A percentile compares a stretch with the other conserved stretches of the same genome.
Evolutionary conservation across 2,888 invertebrate genomes (phyloP).

Genomic region (Pelosia muscerda): DNA sequence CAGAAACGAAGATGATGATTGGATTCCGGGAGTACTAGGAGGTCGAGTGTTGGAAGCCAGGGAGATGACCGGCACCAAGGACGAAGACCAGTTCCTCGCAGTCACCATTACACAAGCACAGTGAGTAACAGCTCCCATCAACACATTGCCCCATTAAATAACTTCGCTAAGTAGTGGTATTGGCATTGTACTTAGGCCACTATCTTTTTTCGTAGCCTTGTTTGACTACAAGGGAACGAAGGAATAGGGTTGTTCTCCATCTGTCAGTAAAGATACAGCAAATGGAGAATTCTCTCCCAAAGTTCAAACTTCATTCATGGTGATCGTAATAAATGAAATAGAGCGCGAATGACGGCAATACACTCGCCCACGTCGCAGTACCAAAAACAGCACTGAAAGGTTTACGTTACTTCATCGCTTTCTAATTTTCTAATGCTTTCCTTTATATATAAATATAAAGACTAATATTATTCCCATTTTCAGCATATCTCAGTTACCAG

Average conservation of each 20-base stretch:
- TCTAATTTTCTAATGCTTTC: background rate
- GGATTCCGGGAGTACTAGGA: slow-evolving; percentile 79
- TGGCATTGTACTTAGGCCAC: too few relatives aligned
- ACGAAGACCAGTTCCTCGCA: slow-evolving; percentile 71
- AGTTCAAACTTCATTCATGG: too few relatives aligned
- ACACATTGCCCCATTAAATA: background rate
- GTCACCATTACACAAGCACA: slow-evolving; percentile 74
- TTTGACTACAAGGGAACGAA: too few relatives aligned
- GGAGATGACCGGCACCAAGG: slow-evolving; percentile 64
- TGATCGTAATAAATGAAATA: background rate
- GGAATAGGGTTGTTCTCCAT: too few relatives aligned
- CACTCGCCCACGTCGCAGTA: too few relatives aligned
- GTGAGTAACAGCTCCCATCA: slow-evolving; percentile 52
- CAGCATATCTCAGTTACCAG: slow-evolving; percentile 70
- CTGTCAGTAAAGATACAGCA: too few relatives aligned
- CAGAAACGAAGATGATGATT: slow-evolving; percentile 62
- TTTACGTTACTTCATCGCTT: background rate
- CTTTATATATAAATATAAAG: too few relatives aligned
- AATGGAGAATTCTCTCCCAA: too few relatives aligned
- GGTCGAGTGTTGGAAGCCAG: slow-evolving; percentile 75
- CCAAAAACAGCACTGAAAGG: too few relatives aligned
- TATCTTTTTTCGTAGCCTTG: too few relatives aligned
- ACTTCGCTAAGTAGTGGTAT: background rate
- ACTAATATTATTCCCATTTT: background rate
- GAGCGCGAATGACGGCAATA: background rate